Base-by-base conservation (phyloP, 30 jellyfish, hydroid and myxozoan genomes). In the Mastigias papua region DNA sequence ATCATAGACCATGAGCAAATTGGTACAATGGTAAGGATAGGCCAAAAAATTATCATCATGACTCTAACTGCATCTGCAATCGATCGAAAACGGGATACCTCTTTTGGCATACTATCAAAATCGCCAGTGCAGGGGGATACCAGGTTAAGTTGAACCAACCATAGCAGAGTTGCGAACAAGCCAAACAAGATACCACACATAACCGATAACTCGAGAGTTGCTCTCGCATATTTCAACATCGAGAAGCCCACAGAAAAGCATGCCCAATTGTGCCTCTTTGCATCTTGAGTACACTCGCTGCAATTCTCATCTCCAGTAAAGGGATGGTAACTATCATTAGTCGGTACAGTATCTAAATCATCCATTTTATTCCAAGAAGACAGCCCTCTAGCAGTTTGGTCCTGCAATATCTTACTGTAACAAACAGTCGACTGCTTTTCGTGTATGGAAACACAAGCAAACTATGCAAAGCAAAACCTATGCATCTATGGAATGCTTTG, bases 81-180 rank as follows among this genome's bases (percentile, higher is more conserved):
- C 48, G 57, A 34, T 11, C 65, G 64, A 19, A 16, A 21, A 16
- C 66, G 88, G 10, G 29, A 3, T 2, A 29, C 20, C 29, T 0
- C 9, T 0, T 4, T 11, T 17, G 88, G 88, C 22, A 77, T 77
- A 10, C 29, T 34, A 34, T 31, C 66, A 63, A 77, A 51, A 20
- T 50, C 25, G 10, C 68, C 88, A 23, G 15, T 22, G 60, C 88
- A 77, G 34, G 20, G 57, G 11, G 64, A 22, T 23, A 66, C n/a
- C 0, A 77, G 6, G 15, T 77, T 77, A 9, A 77, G 65, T 21
- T 77, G 66, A 20, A 77, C 9, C 88, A 77, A 77, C 88, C 88
- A 77, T 0, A 77, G 19, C 23, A 31, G 13, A 20, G 77, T 57
- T 19, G 78, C 77, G 57, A 77, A 22, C 34, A 77, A 30, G 34